Evolutionary conservation across 2,888 invertebrate genomes (phyloP), one percentile per base, ranked within the genome.

Genomic region (Drosophila longiperda): DNA sequence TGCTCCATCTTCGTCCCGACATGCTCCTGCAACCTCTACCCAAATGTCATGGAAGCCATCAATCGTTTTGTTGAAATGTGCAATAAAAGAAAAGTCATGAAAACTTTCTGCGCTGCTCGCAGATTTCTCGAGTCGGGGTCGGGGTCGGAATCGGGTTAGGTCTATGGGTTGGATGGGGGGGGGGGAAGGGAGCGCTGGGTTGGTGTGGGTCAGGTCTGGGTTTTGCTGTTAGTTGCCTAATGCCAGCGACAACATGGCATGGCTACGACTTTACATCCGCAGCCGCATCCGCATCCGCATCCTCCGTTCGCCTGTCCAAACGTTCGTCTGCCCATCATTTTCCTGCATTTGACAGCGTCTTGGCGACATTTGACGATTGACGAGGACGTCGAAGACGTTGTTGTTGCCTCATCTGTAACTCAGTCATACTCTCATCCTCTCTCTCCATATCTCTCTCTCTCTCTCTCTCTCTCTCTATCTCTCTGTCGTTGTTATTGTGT

Each of bases 11-110:
- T 29, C 64, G 48, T 48, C 50, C 40, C 17, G 52, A 49, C 59
- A 20, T 58, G 50, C 40, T 26, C 29, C 58, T 70, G 45, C 66
- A 58, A 11, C n/a, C 26, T 33, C 50, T 5, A 33, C 11, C 62
- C 77, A 75, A 79, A 61, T 91, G 90, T 91, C 91, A 86, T 89
- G 87, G 89, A 91, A 92, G 92, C 91, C 90, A 92, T 91, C 92
- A 92, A 91, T 91, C 91, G 91, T 90, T 90, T 91, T 86, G 83
- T 88, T 91, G 88, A 91, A 91, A 92, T 92, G 88, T 91, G 92
- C 92, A 91, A 83, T 89, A 89, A 90, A 90, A 87, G 90, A 90
- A 92, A 91, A 87, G 89, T 89, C 90, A 90, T 89, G 86, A 91
- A 91, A 92, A 91, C 90, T 91, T 91, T 90, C 82, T 82, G 84